phyloP scores from a whole-genome alignment of 1,140 invertebrate species.

The Heliconius himera region DNA sequence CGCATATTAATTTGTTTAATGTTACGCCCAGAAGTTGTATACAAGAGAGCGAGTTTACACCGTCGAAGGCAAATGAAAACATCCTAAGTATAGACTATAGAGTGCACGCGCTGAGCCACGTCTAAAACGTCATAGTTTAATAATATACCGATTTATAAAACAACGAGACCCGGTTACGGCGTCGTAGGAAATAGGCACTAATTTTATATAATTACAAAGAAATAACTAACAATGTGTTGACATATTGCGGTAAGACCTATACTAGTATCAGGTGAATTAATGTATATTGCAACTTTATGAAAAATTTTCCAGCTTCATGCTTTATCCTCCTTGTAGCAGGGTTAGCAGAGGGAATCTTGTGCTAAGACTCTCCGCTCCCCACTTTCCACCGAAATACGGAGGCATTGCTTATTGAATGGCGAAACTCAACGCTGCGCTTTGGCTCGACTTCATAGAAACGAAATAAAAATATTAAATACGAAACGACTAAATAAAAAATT shows the following conservation, averaged over 20 bases:
- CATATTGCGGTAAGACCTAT: background rate
- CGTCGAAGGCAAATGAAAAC: constrained; percentile 54
- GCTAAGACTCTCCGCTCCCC: too few species aligned
- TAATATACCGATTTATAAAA: constrained; percentile 40
- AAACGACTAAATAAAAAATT: too few species aligned
- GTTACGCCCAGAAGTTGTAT: constrained; percentile 29
- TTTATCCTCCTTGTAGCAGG: too few species aligned
- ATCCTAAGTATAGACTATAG: constrained; percentile 58
- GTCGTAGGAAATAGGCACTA: background rate
- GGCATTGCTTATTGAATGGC: too few species aligned
- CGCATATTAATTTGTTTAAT: constrained; percentile 22
- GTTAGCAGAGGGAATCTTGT: too few species aligned
- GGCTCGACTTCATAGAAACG: too few species aligned
- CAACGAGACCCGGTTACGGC: constrained; percentile 24
- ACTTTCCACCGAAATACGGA: too few species aligned
- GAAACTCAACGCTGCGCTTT: too few species aligned
- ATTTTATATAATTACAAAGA: constrained; percentile 6
- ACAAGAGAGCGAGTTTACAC: constrained; percentile 45
- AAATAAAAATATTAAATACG: too few species aligned
- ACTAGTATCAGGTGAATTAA: background rate
- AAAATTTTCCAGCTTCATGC: background rate
- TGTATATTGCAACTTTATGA: background rate
- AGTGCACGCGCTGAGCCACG: constrained; percentile 26
- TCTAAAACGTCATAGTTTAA: constrained; percentile 38
- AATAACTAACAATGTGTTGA: constrained; percentile 1